phyloP scores from a whole-genome alignment of 2,113 vertebrate species.

The Laterallus jamaicensis region DNA sequence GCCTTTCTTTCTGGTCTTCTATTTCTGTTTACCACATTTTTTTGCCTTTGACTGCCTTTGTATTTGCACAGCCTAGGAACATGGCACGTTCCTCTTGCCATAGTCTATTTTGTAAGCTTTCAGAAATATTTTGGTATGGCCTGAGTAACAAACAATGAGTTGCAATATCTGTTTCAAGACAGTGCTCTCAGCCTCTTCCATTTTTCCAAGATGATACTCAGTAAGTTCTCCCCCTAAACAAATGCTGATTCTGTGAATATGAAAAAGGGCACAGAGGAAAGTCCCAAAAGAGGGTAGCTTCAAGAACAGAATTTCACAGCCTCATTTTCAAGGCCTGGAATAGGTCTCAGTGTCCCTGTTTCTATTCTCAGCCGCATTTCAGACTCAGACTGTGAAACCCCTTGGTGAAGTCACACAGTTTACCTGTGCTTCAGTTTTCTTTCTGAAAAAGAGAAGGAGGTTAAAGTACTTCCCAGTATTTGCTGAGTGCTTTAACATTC shows the following conservation, averaged over 20 bases:
- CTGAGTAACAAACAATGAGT: background rate
- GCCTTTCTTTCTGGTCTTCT: conserved; percentile 11
- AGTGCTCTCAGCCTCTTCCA: background rate
- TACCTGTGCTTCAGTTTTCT: background rate
- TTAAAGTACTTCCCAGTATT: background rate
- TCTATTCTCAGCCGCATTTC: background rate
- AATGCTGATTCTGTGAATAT: background rate
- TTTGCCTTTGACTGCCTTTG: background rate
- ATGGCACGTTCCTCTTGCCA: background rate
- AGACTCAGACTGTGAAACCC: background rate
- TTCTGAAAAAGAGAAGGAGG: background rate
- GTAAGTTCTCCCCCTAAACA: background rate
- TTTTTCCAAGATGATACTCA: background rate
- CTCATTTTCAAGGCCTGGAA: background rate
- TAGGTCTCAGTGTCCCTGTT: background rate
- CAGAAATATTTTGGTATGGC: background rate
- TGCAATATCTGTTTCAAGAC: background rate
- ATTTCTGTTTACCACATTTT: background rate
- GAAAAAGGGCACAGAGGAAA: background rate
- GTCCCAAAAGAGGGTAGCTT: background rate
- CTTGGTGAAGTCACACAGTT: background rate
- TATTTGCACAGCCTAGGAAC: background rate
- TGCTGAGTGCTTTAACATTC: background rate
- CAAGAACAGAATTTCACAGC: background rate
- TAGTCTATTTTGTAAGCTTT: background rate